Base-by-base conservation (phyloP, 37 sponge, comb jelly and placozoan species). In the Oscarella lobularis region DNA sequence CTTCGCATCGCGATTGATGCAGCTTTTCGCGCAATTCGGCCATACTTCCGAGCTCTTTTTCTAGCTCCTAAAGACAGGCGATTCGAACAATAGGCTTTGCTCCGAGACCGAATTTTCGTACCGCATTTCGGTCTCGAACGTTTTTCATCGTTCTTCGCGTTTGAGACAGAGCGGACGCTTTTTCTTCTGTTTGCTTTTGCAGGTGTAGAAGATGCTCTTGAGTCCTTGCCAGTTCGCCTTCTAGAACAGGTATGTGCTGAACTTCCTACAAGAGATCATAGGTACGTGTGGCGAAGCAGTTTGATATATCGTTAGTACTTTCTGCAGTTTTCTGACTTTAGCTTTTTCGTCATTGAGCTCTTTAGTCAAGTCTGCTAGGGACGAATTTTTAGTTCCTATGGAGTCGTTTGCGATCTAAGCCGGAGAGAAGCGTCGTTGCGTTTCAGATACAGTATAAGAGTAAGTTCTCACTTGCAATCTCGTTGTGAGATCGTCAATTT, bases 111-210 rank as follows among this genome's bases (percentile, higher is more conserved):
- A 30, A 33, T 29, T 0, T 31, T 69, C 80, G 36, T 32, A 91
- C 92, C 75, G 73, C 72, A 41, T 85, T 94, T 33, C 76, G 79
- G 32, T 90, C 88, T 66, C 82, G 84, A 0, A 84, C 71, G 38
- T 75, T 85, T 73, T 77, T 84, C 3, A 94, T 81, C n/a, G 87
- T 83, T 71, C 84, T 90, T 29, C 95, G 55, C 36, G 90, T 33
- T 31, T 67, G 73, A 30, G 77, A 27, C 2, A 94, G 85, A 2
- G 81, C 72, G 0, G 79, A 34, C 32, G 75, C 78, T 69, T 89
- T 94, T 78, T 94, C 95, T 6, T 94, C 90, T 82, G 87, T 39
- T 38, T 34, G 38, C 36, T 72, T 60, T 27, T 74, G 78, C 2
- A 77, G 72, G 3, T 38, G n/a, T 1, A 37, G 70, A 38, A 87